These are phyloP conservation scores for Lampris incognitus DNA, from an alignment of 2,113 vertebrate genomes.

Conservation along the genomic window DNA sequence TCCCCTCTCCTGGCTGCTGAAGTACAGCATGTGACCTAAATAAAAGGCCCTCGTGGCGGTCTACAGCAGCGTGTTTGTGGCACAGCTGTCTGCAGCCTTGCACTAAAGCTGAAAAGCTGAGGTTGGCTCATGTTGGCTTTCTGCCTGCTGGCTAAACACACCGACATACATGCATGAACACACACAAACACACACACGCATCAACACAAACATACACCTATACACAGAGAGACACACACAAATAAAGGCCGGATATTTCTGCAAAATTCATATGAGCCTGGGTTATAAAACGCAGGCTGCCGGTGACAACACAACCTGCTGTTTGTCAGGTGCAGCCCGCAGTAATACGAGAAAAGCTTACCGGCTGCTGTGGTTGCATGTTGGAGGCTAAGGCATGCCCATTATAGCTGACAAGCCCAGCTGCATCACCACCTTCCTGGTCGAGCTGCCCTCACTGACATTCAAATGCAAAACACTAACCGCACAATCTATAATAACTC, in stretches of 20 bases:
- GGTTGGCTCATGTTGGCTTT: slow-evolving; percentile 68
- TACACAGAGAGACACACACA: slow-evolving; percentile 35
- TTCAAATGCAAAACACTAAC: neutral
- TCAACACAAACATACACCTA: neutral
- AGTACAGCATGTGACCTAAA: slow-evolving; percentile 78
- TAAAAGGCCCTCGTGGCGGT: slow-evolving; percentile 74
- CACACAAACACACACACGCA: slow-evolving; percentile 11
- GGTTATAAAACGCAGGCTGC: slow-evolving; percentile 54
- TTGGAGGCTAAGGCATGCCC: slow-evolving; percentile 35
- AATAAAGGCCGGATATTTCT: slow-evolving; percentile 43
- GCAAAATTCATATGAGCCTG: slow-evolving; percentile 43
- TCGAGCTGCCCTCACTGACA: slow-evolving; percentile 14
- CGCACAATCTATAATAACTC: neutral
- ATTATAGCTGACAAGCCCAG: slow-evolving; percentile 43
- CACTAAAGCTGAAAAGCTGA: slow-evolving; percentile 73
- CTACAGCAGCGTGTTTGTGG: slow-evolving; percentile 66
- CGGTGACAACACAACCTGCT: slow-evolving; percentile 37
- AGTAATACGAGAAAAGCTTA: slow-evolving; percentile 24
- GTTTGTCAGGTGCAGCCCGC: slow-evolving; percentile 36
- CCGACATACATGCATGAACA: slow-evolving; percentile 11
- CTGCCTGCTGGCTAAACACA: slow-evolving; percentile 55
- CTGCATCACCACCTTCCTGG: slow-evolving; percentile 48
- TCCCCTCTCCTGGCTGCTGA: slow-evolving; percentile 70
- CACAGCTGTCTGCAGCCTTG: slow-evolving; percentile 74
- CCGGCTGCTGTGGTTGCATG: slow-evolving; percentile 46